phyloP scores from a whole-genome alignment of 2,113 vertebrate species.

The Tupaia chinensis region DNA sequence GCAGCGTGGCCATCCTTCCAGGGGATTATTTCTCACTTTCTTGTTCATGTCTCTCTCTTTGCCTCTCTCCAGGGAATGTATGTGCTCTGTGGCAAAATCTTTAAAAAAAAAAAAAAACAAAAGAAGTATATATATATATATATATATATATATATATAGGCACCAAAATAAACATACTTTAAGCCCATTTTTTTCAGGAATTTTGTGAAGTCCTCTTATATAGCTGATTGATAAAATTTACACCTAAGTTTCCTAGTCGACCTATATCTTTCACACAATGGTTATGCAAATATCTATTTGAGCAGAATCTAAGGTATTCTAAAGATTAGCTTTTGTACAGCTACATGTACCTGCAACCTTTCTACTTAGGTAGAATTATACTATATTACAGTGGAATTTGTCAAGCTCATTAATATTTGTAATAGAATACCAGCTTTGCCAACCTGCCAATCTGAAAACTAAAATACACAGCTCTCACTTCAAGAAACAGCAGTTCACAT shows the following conservation, averaged over 20 bases:
- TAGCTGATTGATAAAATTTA: constrained; percentile 38
- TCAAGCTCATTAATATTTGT: constrained; percentile 35
- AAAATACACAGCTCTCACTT: constrained; percentile 35
- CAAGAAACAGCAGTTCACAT: constrained; percentile 43
- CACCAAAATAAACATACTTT: no score
- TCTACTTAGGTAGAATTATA: not conserved
- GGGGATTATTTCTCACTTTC: no score
- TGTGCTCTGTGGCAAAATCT: no score
- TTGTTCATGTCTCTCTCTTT: no score
- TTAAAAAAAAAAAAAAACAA: no score
- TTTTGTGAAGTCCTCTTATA: not conserved
- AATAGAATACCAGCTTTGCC: constrained; percentile 49
- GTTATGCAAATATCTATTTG: not conserved
- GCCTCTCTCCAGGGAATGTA: no score
- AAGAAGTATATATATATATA: no score
- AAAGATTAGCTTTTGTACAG: not conserved
- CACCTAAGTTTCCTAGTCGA: constrained; percentile 42
- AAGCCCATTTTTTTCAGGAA: no score
- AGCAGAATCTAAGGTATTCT: not conserved
- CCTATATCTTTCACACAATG: not conserved
- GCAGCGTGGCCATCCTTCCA: no score
- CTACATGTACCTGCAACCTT: not conserved
- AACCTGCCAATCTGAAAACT: not conserved
- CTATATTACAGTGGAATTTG: not conserved
- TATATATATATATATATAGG: no score